Evolutionary conservation across 1,140 invertebrate species (phyloP), one percentile per base, ranked within the genome.

Genomic region (Pteromalus puparum): DNA sequence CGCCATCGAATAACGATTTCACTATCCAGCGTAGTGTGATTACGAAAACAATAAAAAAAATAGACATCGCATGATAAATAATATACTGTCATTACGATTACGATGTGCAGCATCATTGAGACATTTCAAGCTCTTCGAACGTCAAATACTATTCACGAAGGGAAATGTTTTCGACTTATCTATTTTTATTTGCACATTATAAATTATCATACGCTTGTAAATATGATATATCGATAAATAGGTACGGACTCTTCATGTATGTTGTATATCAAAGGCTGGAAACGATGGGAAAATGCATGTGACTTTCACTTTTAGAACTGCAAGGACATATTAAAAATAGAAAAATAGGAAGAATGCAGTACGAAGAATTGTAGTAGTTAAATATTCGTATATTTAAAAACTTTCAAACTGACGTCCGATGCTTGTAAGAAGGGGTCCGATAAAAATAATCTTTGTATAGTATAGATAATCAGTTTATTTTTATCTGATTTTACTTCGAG

Each of bases 181-280:
- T 91, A 91, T 90, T 92, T 91, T 91, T 89, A 88, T 92, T 92
- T 91, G 89, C 87, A 91, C 89, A 90, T 88, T 91, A 88, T 89
- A 90, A 87, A 85, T 68, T 83, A 70, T 88, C 86, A 86, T 87
- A 83, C 89, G 88, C 80, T 84, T 90, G 90, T 90, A 90, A 82
- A 89, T 90, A 90, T 86, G 77, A 87, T 67, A 82, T 88, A 87
- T 87, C 87, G 80, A 87, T 88, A 88, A 83, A 85, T 87, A 87
- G 73, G 75, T 78, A 87, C 30, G 82, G 77, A 86, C 38, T 76
- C 42, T 85, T 77, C 53, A 85, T 86, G 87, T 88, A 85, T 88
- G 82, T 88, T 87, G 81, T 79, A 86, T 88, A 87, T 87, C 85
- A 85, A 84, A 72, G 28, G 80, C 13, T 76, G 87, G 76, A 74